These are phyloP conservation scores for Argyrosomus regius DNA, from an alignment of 2,797 vertebrate genomes.

Conservation along the genomic window DNA sequence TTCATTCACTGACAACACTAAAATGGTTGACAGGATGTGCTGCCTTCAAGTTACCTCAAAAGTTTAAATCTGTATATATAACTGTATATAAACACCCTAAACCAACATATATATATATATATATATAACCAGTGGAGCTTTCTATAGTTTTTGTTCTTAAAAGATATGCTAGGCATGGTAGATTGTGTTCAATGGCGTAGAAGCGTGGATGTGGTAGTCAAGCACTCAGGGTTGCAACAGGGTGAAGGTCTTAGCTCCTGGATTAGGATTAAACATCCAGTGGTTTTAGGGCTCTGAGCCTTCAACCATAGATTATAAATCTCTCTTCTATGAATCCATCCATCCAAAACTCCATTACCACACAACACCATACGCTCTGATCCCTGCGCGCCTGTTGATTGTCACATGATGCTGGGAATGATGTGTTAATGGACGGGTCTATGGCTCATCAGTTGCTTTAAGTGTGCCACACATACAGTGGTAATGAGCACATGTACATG, in stretches of 20 bases:
- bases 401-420: slow-evolving; percentile 38
- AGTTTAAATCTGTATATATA: neutral
- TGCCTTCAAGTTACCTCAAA: neutral
- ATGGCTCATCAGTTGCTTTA: slow-evolving; percentile 22
- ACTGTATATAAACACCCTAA: neutral
- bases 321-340: slow-evolving; percentile 58
- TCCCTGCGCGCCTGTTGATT: slow-evolving; percentile 10
- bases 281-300: slow-evolving; percentile 56
- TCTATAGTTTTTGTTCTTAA: neutral
- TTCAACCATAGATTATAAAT: slow-evolving; percentile 68
- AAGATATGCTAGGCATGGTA: neutral
- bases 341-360: slow-evolving; percentile 58
- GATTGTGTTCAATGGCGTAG: slow-evolving; percentile 10
- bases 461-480: neutral
- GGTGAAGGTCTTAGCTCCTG: slow-evolving; percentile 59
- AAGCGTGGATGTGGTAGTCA: slow-evolving; percentile 19
- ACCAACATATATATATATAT: neutral
- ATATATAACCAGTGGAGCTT: neutral
- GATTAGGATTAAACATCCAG: slow-evolving; percentile 78
- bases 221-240: slow-evolving; percentile 20
- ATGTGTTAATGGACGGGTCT: slow-evolving; percentile 39
- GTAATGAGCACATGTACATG: neutral
- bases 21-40: neutral
- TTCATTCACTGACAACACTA: neutral
- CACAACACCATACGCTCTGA: slow-evolving; percentile 32